A percentile compares a stretch with the other conserved stretches of the same genome.
phyloP scores from a whole-genome alignment of 2,113 vertebrate species.

The Phaetusa simplex region DNA sequence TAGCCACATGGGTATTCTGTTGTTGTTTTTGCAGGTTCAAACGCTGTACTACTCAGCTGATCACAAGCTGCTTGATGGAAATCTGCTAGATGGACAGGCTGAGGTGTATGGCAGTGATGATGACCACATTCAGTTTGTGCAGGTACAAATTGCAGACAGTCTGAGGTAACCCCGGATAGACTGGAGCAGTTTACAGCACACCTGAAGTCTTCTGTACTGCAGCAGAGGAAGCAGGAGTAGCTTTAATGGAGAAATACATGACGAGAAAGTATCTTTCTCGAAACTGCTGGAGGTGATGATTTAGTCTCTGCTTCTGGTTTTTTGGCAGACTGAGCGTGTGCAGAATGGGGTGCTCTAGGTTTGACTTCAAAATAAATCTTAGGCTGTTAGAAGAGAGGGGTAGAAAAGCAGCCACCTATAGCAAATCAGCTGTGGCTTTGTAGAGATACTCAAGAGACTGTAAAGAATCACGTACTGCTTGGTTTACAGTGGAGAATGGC shows the following conservation, averaged over 20 bases:
- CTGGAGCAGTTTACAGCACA: slow-evolving; percentile 61
- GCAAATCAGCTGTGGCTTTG: background rate
- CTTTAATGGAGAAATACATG: background rate
- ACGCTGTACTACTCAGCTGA: slow-evolving; percentile 99
- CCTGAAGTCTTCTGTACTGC: slow-evolving; percentile 29
- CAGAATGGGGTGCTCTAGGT: background rate
- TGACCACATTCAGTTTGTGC: slow-evolving; percentile 99
- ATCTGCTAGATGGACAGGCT: slow-evolving; percentile 96
- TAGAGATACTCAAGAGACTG: background rate
- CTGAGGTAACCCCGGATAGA: slow-evolving; percentile 76
- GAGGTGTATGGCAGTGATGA: slow-evolving; percentile 98
- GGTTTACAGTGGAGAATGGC: background rate
- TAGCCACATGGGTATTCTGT: slow-evolving; percentile 98
- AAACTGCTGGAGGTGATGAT: background rate
- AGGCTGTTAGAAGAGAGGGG: background rate
- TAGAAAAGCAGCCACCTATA: background rate
- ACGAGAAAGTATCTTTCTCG: background rate
- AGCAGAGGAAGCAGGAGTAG: slow-evolving; percentile 37
- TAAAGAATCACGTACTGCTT: background rate
- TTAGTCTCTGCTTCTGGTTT: background rate
- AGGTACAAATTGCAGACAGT: slow-evolving; percentile 89
- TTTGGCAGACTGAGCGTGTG: background rate
- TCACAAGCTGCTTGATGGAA: slow-evolving; percentile 99
- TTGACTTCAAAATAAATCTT: background rate
- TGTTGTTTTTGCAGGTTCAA: slow-evolving; percentile 99